Conservation (phyloP, 2,888 invertebrate species). For the Heliconius erato region DNA sequence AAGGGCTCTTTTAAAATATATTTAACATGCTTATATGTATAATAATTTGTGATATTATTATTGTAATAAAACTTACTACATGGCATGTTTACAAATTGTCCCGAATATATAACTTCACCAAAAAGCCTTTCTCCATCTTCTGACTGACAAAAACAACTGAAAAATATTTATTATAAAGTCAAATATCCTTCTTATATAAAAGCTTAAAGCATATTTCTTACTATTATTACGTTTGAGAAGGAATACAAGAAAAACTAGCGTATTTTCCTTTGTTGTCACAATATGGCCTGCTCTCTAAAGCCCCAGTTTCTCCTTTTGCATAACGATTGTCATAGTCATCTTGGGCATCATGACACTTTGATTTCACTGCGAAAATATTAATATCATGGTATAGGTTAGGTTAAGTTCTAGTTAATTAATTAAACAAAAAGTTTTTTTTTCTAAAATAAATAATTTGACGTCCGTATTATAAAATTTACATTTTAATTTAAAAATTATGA, state of each 20-base stretch:
- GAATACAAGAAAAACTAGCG: conserved; percentile 86
- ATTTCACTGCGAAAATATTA: conserved; percentile 65
- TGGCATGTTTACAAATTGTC: conserved; percentile 77
- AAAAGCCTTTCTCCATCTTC: conserved; percentile 88
- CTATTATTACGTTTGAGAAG: conserved; percentile 87
- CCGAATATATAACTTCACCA: conserved; percentile 86
- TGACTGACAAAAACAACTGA: conserved; percentile 88
- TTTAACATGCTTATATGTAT: background rate
- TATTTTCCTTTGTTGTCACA: conserved; percentile 89
- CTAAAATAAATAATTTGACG: no score
- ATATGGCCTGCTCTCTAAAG: conserved; percentile 83
- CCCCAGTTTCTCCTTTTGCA: conserved; percentile 79
- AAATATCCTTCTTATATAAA: background rate
- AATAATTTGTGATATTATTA: background rate
- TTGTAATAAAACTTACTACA: conserved; percentile 81
- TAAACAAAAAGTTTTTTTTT: no score
- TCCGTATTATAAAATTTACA: no score
- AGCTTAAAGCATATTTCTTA: background rate
- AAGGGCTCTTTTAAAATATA: background rate
- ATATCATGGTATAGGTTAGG: background rate
- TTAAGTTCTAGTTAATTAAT: no score
- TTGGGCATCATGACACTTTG: conserved; percentile 72
- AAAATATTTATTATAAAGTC: conserved; percentile 51
- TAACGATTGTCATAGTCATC: conserved; percentile 82
- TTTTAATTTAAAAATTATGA: background rate